These are phyloP conservation scores for Formica selysi DNA, from an alignment of 1,140 invertebrate genomes.

Conservation along the genomic window DNA sequence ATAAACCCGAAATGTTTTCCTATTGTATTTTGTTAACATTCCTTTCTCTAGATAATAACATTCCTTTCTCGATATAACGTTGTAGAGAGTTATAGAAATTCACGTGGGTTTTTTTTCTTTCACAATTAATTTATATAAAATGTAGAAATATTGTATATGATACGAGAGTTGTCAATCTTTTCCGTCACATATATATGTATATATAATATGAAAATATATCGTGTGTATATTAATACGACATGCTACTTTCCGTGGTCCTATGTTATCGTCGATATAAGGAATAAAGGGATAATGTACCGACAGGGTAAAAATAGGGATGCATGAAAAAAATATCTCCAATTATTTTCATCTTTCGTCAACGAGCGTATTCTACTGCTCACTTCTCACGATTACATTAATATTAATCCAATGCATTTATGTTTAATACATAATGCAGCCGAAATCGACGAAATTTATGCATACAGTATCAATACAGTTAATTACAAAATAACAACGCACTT, in stretches of 20 bases:
- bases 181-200: neutral
- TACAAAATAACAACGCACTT: no score
- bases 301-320: neutral
- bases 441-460: neutral
- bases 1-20: neutral
- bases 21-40: no score
- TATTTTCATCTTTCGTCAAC: neutral
- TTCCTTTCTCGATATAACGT: neutral
- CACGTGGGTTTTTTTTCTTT: no score
- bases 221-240: no score
- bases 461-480: no score
- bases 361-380: neutral
- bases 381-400: neutral
- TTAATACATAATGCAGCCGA: neutral
- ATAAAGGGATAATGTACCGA: slow-evolving; percentile 34
- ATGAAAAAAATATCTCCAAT: neutral
- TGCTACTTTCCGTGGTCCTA: neutral
- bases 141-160: no score
- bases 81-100: no score
- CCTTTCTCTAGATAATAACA: neutral
- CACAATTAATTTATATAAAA: no score
- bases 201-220: no score
- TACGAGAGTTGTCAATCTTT: neutral
- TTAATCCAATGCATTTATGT: neutral
- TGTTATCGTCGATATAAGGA: neutral